Evolutionary conservation across 2,888 invertebrate species (phyloP).

Genomic region (Agrochola litura): DNA sequence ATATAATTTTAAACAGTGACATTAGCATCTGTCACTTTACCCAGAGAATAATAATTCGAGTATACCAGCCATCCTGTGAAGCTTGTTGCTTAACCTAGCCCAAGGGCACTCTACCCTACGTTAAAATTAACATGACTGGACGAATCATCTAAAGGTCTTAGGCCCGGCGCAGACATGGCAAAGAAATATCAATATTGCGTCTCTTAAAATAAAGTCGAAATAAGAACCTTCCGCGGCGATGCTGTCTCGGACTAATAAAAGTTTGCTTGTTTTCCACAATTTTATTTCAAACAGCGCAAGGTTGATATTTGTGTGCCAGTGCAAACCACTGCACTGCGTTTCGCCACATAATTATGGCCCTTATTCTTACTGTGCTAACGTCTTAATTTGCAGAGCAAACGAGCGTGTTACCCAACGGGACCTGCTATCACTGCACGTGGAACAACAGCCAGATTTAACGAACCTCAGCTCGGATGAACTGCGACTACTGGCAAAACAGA

Average conservation of each 20-base stretch:
- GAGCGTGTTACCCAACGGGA: constrained; percentile 80
- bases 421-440: constrained; percentile 85
- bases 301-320: neutral
- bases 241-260: neutral
- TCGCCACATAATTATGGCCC: neutral
- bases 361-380: neutral
- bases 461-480: constrained; percentile 76
- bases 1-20: neutral
- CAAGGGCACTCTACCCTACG: neutral
- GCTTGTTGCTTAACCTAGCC: too few species aligned
- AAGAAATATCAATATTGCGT: constrained; percentile 13
- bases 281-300: neutral
- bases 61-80: neutral
- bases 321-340: neutral
- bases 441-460: constrained; percentile 76
- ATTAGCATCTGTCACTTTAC: neutral
- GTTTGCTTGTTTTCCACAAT: neutral
- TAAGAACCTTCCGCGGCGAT: too few species aligned
- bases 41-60: neutral
- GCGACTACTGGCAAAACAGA: constrained; percentile 76
- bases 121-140: neutral
- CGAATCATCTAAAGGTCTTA: neutral
- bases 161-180: neutral
- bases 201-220: neutral
- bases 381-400: constrained; percentile 74